Evolutionary conservation across 1,140 invertebrate genomes (phyloP).

Genomic region (Liolophura sinensis): DNA sequence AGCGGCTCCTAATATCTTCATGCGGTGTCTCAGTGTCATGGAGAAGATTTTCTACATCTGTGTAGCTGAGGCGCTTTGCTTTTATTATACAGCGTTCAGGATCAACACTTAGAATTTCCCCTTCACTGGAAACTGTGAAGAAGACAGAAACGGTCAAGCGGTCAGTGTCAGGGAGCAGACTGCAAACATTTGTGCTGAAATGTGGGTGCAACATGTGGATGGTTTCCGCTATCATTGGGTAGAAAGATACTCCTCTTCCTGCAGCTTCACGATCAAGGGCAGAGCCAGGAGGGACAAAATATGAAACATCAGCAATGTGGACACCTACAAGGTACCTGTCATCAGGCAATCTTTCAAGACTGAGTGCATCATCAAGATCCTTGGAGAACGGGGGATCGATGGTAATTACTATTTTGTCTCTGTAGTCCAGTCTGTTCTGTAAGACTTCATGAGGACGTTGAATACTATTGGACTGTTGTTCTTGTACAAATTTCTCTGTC

Average conservation of each 20-base stretch:
- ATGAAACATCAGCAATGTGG: constrained; percentile 53
- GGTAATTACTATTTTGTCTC: constrained; percentile 76
- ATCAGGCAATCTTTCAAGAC: constrained; percentile 59
- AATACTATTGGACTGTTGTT: constrained; percentile 16
- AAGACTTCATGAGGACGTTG: constrained; percentile 26
- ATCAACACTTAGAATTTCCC: constrained; percentile 27
- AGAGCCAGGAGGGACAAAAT: constrained; percentile 43
- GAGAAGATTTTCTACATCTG: constrained; percentile 39
- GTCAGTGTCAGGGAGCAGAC: constrained; percentile 50
- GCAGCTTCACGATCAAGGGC: constrained; percentile 46
- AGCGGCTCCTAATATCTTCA: constrained; percentile 43
- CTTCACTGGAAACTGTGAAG: constrained; percentile 35
- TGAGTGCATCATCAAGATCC: constrained; percentile 96
- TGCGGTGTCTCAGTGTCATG: constrained; percentile 26
- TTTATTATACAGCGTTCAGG: constrained; percentile 35
- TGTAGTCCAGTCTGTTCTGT: constrained; percentile 68
- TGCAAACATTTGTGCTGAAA: constrained; percentile 56
- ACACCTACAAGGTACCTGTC: constrained; percentile 42
- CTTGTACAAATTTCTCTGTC: constrained; percentile 18
- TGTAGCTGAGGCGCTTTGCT: constrained; percentile 37
- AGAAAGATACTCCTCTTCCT: constrained; percentile 35
- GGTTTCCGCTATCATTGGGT: constrained; percentile 32
- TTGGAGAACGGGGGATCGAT: constrained; percentile 96
- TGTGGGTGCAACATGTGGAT: constrained; percentile 56
- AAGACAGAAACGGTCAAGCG: constrained; percentile 44